A percentile compares a stretch with the other conserved stretches of the same genome.
Evolutionary conservation across 2,113 vertebrate genomes (phyloP).

Genomic region (Cyphomyrus plagiostoma): DNA sequence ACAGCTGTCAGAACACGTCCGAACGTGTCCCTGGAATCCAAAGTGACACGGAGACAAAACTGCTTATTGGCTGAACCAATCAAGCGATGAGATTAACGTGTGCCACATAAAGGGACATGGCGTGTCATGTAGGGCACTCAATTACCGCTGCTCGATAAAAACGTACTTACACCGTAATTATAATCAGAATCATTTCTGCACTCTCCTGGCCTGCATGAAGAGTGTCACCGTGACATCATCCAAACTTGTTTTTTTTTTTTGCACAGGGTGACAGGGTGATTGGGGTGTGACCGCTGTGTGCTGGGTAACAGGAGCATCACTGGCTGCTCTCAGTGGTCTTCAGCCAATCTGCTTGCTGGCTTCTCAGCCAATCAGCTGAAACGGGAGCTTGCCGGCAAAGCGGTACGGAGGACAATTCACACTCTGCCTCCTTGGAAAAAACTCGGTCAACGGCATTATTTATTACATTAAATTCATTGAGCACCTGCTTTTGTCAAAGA

Average conservation of each 20-base stretch:
- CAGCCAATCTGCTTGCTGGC: neutral
- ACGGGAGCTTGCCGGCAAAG: neutral
- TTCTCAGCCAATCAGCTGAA: neutral
- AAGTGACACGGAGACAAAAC: neutral
- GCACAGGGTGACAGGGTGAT: neutral
- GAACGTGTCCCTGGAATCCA: neutral
- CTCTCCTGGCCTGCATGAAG: neutral
- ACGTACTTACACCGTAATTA: conserved; percentile 1
- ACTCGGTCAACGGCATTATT: neutral
- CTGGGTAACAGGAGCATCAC: neutral
- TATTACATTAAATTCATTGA: neutral
- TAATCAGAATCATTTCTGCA: neutral
- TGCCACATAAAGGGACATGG: neutral
- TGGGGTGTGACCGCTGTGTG: neutral
- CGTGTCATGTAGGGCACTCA: neutral
- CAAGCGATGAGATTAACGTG: neutral
- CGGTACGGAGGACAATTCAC: neutral
- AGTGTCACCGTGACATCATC: neutral
- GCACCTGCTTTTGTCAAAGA: neutral
- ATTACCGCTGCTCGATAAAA: conserved; percentile 4
- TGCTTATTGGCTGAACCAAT: neutral
- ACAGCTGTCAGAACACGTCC: neutral
- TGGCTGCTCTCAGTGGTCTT: neutral
- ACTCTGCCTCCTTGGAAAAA: neutral
- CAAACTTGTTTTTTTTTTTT: neutral